Conservation (phyloP, 2,113 vertebrate species). For the Hystrix brachyura region DNA sequence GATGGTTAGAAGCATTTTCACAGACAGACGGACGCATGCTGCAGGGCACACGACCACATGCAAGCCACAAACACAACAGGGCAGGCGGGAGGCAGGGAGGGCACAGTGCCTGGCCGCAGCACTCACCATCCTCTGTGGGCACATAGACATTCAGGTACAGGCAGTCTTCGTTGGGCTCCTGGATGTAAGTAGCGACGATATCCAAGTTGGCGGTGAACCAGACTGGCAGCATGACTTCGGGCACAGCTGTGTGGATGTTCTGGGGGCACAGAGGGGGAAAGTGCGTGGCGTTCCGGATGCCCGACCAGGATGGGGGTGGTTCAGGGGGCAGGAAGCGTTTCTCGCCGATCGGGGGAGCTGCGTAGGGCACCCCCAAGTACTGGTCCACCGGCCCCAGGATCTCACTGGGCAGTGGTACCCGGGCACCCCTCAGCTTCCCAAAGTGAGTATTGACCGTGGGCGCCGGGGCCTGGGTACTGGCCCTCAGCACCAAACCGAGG, state of each 20-base stretch:
- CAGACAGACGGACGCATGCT: conserved; percentile 80
- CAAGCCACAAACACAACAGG: conserved; percentile 88
- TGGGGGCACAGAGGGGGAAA: conserved; percentile 99
- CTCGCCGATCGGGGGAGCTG: conserved; percentile 94
- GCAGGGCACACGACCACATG: conserved; percentile 79
- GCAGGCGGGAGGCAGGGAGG: conserved; percentile 84
- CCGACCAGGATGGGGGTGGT: conserved; percentile 97
- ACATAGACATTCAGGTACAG: conserved; percentile 99
- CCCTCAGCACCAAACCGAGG: conserved; percentile 89
- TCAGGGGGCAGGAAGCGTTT: conserved; percentile 98
- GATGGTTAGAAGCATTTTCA: conserved; percentile 83
- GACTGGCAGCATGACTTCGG: conserved; percentile 99
- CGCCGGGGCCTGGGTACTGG: conserved; percentile 94
- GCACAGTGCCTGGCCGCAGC: conserved; percentile 60
- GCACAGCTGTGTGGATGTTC: conserved; percentile 99
- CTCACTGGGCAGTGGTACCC: conserved; percentile 96
- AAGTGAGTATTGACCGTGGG: conserved; percentile 99
- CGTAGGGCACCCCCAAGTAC: conserved; percentile 94
- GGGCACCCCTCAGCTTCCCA: conserved; percentile 96
- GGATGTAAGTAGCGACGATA: conserved; percentile 98
- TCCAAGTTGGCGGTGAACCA: conserved; percentile 99
- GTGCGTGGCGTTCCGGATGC: conserved; percentile 98
- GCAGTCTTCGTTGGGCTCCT: conserved; percentile 99
- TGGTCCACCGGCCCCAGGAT: conserved; percentile 99
- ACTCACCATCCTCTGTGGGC: conserved; percentile 99